A percentile compares a stretch with the other conserved stretches of the same genome.
phyloP scores from a whole-genome alignment of 2,888 invertebrate species.

The Colostygia pectinataria region DNA sequence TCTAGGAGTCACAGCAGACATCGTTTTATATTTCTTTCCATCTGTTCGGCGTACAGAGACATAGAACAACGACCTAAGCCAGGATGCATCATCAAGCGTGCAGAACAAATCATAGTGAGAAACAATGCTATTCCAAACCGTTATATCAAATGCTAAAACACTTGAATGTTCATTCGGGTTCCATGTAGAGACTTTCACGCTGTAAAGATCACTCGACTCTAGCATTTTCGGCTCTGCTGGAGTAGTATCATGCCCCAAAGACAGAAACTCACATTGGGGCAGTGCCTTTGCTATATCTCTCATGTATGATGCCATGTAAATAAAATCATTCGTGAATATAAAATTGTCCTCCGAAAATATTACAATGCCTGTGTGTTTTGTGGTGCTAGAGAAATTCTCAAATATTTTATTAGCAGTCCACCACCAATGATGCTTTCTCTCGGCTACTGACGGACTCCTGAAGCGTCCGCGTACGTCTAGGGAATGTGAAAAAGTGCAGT shows the following conservation, averaged over 20 bases:
- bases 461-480: conserved; percentile 52
- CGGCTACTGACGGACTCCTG: conserved; percentile 44
- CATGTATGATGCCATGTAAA: conserved; percentile 55
- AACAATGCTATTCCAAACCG: conserved; percentile 56
- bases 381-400: conserved; percentile 32
- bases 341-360: conserved; percentile 54
- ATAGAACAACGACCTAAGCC: conserved; percentile 54
- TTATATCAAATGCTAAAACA: conserved; percentile 51
- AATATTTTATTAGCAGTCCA: conserved; percentile 64
- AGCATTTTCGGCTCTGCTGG: conserved; percentile 9
- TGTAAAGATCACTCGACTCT: conserved; percentile 31
- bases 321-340: conserved; percentile 55
- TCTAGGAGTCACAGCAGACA: conserved; percentile 49
- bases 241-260: conserved; percentile 39
- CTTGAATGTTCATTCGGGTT: conserved; percentile 47
- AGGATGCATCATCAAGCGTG: conserved; percentile 54
- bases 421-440: conserved; percentile 64
- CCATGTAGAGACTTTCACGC: conserved; percentile 48
- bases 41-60: conserved; percentile 51
- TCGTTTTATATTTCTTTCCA: conserved; percentile 49
- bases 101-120: conserved; percentile 59
- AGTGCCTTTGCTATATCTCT: conserved; percentile 44
- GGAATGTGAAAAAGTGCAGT: conserved; percentile 48
- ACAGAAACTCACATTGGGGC: conserved; percentile 51
- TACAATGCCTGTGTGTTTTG: conserved; percentile 45